These are phyloP conservation scores for Anguilla marmorata DNA, from an alignment of 2,797 vertebrate species.

Conservation along the genomic window DNA sequence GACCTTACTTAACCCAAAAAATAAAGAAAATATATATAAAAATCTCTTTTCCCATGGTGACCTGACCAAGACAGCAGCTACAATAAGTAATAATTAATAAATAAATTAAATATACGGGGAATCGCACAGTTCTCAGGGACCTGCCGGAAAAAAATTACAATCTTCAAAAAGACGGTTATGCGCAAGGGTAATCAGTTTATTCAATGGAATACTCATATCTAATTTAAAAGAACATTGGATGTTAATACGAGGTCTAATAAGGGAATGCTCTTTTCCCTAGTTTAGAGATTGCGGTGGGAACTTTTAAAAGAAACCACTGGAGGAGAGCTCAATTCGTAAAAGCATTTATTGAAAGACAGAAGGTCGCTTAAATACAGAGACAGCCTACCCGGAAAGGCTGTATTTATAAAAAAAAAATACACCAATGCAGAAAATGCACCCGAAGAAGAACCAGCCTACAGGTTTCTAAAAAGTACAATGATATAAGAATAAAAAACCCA, in stretches of 20 bases:
- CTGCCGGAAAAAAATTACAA: neutral
- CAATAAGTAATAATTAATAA: neutral
- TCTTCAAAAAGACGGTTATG: neutral
- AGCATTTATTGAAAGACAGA: no score
- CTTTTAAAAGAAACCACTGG: neutral
- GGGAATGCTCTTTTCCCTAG: neutral
- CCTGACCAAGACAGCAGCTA: neutral
- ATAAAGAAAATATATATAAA: neutral
- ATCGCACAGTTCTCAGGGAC: neutral
- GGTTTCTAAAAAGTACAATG: neutral
- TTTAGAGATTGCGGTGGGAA: neutral
- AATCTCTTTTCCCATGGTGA: neutral
- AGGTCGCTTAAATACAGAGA: no score
- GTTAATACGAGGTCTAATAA: neutral
- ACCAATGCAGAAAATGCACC: neutral
- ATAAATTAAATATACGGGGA: neutral
- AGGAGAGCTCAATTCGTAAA: neutral
- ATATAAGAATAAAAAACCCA: neutral
- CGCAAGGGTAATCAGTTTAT: neutral
- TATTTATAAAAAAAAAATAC: neutral
- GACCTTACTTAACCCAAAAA: neutral
- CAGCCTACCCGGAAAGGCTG: neutral
- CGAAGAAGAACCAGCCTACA: neutral
- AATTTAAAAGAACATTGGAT: constrained; percentile 3
- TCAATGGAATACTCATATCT: neutral